Conservation (phyloP, 2,113 vertebrate genomes). For the Parus major region DNA sequence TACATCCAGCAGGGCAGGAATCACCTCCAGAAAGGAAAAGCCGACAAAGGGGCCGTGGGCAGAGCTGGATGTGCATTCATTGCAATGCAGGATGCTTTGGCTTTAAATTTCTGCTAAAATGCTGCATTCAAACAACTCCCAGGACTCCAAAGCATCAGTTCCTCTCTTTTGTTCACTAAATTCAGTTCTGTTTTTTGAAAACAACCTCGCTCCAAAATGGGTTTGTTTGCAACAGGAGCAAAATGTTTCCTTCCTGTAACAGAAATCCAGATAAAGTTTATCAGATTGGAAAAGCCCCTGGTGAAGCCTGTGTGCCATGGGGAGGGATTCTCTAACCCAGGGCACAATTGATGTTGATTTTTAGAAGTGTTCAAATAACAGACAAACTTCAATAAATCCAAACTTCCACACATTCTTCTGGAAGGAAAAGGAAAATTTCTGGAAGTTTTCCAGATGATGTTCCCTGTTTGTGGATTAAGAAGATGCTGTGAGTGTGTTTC, state of each 20-base stretch:
- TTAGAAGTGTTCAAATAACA: neutral
- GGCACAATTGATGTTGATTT: fast-evolving
- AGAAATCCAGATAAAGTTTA: neutral
- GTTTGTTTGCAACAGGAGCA: neutral
- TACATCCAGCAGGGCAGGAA: neutral
- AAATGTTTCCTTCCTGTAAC: neutral
- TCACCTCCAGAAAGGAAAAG: neutral
- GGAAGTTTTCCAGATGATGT: neutral
- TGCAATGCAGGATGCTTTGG: neutral
- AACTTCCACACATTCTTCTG: fast-evolving
- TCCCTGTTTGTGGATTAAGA: neutral
- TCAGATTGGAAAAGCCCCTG: fast-evolving
- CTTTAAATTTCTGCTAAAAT: neutral
- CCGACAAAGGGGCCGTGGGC: neutral
- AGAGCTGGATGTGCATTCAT: fast-evolving
- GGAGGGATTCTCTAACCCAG: neutral
- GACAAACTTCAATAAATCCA: fast-evolving
- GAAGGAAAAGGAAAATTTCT: neutral
- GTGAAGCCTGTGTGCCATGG: neutral
- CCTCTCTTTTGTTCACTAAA: neutral
- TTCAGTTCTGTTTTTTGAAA: neutral
- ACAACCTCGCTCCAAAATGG: fast-evolving
- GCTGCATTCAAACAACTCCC: neutral
- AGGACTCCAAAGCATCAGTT: neutral
- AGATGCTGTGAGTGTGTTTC: too few relatives aligned